Evolutionary conservation across 2,888 invertebrate species (phyloP).

Genomic region (Tethea ocularis): DNA sequence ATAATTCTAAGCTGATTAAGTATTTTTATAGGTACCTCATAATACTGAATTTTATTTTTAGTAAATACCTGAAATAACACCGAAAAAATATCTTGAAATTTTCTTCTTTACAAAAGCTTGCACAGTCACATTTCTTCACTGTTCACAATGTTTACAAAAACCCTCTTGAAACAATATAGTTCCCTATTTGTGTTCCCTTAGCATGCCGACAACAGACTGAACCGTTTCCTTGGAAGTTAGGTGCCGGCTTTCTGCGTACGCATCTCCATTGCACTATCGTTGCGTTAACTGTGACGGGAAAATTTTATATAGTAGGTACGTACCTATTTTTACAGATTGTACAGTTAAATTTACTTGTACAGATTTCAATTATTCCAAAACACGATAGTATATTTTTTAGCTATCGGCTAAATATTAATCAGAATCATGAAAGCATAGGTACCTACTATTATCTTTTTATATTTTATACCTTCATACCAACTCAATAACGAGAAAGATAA

Average conservation of each 20-base stretch:
- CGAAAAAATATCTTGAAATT: background rate
- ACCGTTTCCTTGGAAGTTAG: slow-evolving; percentile 40
- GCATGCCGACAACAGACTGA: slow-evolving; percentile 55
- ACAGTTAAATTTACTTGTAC: too few relatives aligned
- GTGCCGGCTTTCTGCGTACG: slow-evolving; percentile 43
- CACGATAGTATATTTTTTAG: too few relatives aligned
- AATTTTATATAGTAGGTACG: too few relatives aligned
- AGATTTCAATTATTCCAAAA: too few relatives aligned
- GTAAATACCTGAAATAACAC: background rate
- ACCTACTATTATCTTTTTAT: too few relatives aligned
- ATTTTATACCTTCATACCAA: too few relatives aligned
- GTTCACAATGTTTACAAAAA: slow-evolving; percentile 10
- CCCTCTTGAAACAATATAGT: slow-evolving; percentile 6
- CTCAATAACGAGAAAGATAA: too few relatives aligned
- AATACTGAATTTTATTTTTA: background rate
- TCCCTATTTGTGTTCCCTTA: slow-evolving; percentile 35
- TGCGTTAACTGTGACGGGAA: background rate
- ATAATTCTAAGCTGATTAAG: too few relatives aligned
- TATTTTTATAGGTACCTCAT: too few relatives aligned
- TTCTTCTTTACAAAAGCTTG: background rate
- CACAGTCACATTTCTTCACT: slow-evolving; percentile 8
- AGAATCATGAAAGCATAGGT: too few relatives aligned
- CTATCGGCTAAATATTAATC: too few relatives aligned
- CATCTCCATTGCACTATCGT: slow-evolving; percentile 45
- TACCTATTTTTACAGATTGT: too few relatives aligned